Percentiles rank a stretch among this genome's conserved stretches.
Evolutionary conservation across 2,888 invertebrate species (phyloP).

Genomic region (Mythimna ferrago): DNA sequence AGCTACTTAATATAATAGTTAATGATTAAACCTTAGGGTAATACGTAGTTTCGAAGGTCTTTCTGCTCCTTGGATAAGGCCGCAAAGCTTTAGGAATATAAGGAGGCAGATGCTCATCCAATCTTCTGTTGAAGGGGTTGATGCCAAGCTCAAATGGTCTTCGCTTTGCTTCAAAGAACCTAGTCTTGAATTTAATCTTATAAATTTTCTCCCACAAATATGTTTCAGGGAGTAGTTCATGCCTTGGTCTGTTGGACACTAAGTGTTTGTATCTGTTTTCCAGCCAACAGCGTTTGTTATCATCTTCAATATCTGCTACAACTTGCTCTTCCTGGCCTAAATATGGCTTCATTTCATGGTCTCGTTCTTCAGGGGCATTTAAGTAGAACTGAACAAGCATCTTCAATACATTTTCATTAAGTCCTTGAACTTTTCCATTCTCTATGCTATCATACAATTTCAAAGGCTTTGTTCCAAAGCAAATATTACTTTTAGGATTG

Average conservation of each 20-base stretch:
- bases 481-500: conserved; percentile 94
- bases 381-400: conserved; percentile 94
- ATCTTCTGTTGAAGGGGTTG: conserved; percentile 91
- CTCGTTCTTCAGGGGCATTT: conserved; percentile 92
- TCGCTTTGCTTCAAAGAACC: conserved; percentile 92
- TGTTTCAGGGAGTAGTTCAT: conserved; percentile 92
- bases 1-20: conserved; percentile 32
- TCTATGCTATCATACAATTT: conserved; percentile 94
- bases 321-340: conserved; percentile 90
- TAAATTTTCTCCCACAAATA: conserved; percentile 96
- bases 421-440: conserved; percentile 93
- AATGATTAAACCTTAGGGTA: conserved; percentile 90
- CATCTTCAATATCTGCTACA: conserved; percentile 93
- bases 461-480: conserved; percentile 94
- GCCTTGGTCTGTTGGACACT: conserved; percentile 92
- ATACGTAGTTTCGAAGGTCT: conserved; percentile 92
- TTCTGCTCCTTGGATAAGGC: conserved; percentile 91
- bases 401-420: conserved; percentile 95
- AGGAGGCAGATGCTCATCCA: conserved; percentile 92
- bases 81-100: conserved; percentile 94
- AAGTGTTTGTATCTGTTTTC: conserved; percentile 93
- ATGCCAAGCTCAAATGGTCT: conserved; percentile 93
- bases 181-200: conserved; percentile 93
- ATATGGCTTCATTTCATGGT: conserved; percentile 94
- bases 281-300: conserved; percentile 93